These are phyloP conservation scores for Drosophila differens DNA, from an alignment of 2,888 invertebrate genomes.

Conservation along the genomic window DNA sequence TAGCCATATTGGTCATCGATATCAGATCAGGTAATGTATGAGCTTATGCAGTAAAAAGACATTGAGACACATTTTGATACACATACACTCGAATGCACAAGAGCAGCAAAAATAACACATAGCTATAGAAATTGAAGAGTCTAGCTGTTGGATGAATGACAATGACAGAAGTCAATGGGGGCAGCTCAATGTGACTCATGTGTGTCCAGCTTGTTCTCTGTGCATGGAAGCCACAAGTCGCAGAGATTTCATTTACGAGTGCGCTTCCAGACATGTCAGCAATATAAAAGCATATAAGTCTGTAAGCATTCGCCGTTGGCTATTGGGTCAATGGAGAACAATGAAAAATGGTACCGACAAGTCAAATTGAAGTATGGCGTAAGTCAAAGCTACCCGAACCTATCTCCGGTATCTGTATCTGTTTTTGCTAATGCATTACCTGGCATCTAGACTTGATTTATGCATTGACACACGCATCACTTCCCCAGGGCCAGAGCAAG, in stretches of 20 bases:
- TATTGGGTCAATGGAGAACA: constrained; percentile 30
- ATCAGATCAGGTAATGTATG: constrained; percentile 6
- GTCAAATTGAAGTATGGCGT: constrained; percentile 41
- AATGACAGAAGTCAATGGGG: constrained; percentile 13
- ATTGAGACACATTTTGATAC: constrained; percentile 46
- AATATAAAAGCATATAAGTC: background rate
- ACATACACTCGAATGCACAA: constrained; percentile 31
- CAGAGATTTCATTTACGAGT: constrained; percentile 31
- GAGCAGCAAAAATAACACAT: constrained; percentile 29
- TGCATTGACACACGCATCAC: constrained; percentile 30
- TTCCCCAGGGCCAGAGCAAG: constrained; percentile 1
- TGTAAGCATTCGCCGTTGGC: constrained; percentile 17
- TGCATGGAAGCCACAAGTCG: constrained; percentile 37
- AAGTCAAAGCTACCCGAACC: background rate
- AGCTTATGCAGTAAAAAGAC: constrained; percentile 32
- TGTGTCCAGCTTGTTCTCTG: constrained; percentile 7
- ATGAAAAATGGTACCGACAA: constrained; percentile 48
- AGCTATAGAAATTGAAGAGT: constrained; percentile 48
- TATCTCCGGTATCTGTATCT: background rate
- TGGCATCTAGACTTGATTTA: constrained; percentile 51
- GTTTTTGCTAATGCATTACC: constrained; percentile 7
- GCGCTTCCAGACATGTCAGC: constrained; percentile 14
- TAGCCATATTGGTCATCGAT: constrained; percentile 9
- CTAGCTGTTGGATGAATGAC: constrained; percentile 38
- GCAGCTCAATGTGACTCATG: constrained; percentile 5